Percentiles rank a stretch among this genome's conserved stretches.
phyloP scores from a whole-genome alignment of 2,797 vertebrate genomes.

The Sphaeramia orbicularis region DNA sequence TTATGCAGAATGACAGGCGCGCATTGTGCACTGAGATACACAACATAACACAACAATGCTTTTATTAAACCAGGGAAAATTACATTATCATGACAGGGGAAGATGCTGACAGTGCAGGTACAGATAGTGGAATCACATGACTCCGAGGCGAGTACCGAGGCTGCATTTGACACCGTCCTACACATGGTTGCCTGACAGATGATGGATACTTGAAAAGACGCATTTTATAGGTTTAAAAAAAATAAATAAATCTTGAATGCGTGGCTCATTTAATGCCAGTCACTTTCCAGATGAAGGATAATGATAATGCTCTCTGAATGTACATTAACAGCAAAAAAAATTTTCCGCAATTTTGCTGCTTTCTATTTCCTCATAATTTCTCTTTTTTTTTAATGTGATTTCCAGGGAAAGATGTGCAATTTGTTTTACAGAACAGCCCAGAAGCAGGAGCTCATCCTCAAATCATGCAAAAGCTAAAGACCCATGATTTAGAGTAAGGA shows the following conservation, averaged over 20 bases:
- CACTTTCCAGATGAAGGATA: conserved; percentile 57
- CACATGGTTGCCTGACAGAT: conserved; percentile 25
- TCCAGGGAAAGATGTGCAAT: conserved; percentile 5
- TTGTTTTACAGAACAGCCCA: conserved; percentile 1
- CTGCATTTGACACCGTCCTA: conserved; percentile 38
- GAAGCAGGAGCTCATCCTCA: conserved; percentile 39
- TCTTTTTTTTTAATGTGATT: conserved; percentile 5
- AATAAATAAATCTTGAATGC: conserved; percentile 24
- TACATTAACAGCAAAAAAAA: background rate
- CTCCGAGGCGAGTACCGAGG: conserved; percentile 20
- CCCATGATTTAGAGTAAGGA: conserved; percentile 58
- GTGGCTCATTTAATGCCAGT: conserved; percentile 46
- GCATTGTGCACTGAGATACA: conserved; percentile 47
- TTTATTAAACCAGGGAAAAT: conserved; percentile 61
- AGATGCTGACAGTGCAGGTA: conserved; percentile 68
- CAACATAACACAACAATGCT: conserved; percentile 51
- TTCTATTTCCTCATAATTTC: conserved; percentile 8
- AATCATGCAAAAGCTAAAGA: conserved; percentile 43
- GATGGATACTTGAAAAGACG: conserved; percentile 26
- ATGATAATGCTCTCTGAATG: conserved; percentile 55
- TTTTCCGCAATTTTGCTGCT: background rate
- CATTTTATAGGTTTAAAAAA: background rate
- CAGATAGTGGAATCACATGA: conserved; percentile 53
- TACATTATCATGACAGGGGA: conserved; percentile 49
- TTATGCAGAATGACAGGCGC: conserved; percentile 53